A percentile compares a stretch with the other conserved stretches of the same genome.
These are phyloP conservation scores for Laterallus jamaicensis DNA, from an alignment of 2,113 vertebrate species.

Conservation along the genomic window DNA sequence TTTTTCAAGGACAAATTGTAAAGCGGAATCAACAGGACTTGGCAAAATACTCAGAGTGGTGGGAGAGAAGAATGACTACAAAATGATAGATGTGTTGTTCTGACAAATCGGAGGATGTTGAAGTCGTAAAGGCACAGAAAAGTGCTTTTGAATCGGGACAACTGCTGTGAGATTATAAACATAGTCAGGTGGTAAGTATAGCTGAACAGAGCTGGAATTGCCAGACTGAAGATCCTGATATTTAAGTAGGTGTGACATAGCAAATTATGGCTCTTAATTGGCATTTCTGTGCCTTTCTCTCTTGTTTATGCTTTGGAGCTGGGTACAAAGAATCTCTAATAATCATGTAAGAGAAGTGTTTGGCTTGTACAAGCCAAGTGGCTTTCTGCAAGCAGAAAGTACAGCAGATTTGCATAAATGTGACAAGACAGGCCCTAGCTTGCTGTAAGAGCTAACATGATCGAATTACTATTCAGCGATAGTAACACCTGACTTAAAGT, in stretches of 20 bases:
- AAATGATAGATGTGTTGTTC: neutral
- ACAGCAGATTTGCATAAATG: neutral
- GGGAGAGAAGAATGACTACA: slow-evolving; percentile 16
- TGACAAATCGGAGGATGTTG: neutral
- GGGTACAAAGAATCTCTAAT: neutral
- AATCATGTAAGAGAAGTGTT: neutral
- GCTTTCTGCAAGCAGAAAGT: neutral
- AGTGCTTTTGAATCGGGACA: neutral
- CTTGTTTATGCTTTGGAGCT: neutral
- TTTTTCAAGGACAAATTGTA: neutral
- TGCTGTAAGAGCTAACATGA: neutral
- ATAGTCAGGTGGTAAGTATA: neutral
- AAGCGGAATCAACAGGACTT: neutral
- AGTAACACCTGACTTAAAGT: neutral
- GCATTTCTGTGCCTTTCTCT: neutral
- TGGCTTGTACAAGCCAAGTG: neutral
- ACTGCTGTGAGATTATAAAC: neutral
- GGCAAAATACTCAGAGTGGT: neutral
- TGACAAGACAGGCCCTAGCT: neutral
- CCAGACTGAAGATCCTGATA: neutral
- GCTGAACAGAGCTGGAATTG: neutral
- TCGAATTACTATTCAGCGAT: neutral
- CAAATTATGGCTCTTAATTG: neutral
- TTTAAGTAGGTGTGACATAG: neutral
- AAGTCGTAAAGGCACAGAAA: neutral